Evolutionary conservation across 2,888 invertebrate genomes (phyloP).

Genomic region (Cerastis rubricosa): DNA sequence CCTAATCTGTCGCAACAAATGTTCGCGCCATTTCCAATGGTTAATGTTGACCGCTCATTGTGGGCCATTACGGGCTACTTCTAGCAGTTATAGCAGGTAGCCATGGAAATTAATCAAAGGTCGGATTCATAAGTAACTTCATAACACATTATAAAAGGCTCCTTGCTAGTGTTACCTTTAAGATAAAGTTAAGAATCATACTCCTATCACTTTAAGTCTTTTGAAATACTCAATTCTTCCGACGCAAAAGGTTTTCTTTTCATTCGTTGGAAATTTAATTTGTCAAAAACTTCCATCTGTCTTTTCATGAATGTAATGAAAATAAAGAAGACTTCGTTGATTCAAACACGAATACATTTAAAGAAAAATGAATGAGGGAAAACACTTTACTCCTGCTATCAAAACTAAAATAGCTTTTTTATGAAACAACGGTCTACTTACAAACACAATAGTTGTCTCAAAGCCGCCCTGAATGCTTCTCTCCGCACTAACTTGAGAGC

Average conservation of each 20-base stretch:
- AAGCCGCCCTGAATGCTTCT: conserved; percentile 19
- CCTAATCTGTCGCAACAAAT: conserved; percentile 59
- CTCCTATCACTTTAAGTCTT: not conserved
- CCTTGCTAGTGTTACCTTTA: not conserved
- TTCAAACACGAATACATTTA: not conserved
- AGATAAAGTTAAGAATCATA: conserved; percentile 8
- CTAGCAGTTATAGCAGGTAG: conserved; percentile 27
- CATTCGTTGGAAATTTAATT: conserved; percentile 13
- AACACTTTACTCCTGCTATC: not conserved
- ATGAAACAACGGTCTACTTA: not conserved
- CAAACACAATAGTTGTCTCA: conserved; percentile 11
- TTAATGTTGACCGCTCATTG: conserved; percentile 34
- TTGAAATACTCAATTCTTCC: not conserved
- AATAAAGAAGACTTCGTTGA: conserved; percentile 7
- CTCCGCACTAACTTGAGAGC: conserved; percentile 1
- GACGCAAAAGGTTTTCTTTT: conserved; percentile 17
- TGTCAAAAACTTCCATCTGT: conserved; percentile 9
- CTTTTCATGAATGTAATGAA: conserved; percentile 11
- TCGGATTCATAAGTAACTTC: not conserved
- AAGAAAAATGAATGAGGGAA: not conserved
- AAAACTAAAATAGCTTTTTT: conserved; percentile 5
- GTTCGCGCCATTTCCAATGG: conserved; percentile 46
- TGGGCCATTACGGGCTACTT: conserved; percentile 32
- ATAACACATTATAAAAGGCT: not conserved
- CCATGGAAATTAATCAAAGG: conserved; percentile 8